Evolutionary conservation across 2,113 vertebrate species (phyloP).

Genomic region (Triplophysa siluroides): DNA sequence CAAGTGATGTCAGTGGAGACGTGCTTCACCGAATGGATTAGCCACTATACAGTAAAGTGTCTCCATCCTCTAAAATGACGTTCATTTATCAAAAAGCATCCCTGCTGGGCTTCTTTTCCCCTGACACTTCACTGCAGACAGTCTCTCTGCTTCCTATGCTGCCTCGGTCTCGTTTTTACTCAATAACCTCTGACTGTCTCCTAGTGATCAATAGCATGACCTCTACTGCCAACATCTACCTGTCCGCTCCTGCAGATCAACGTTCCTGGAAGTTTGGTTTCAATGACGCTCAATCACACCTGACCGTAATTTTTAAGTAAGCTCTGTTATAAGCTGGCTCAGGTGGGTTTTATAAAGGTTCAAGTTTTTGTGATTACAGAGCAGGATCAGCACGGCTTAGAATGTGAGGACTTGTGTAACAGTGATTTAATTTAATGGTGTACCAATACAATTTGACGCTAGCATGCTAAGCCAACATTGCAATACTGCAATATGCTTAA

Average conservation of each 20-base stretch:
- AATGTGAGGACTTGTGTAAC: too few species aligned
- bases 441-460: too few species aligned
- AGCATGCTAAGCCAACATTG: too few species aligned
- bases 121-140: conserved; percentile 15
- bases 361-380: too few species aligned
- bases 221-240: conserved; percentile 24
- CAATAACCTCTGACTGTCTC: neutral
- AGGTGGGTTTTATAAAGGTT: too few species aligned
- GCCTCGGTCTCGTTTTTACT: conserved; percentile 11
- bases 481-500: too few species aligned
- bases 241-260: too few species aligned
- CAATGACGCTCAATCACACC: too few species aligned
- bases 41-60: conserved; percentile 8
- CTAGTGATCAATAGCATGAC: conserved; percentile 33
- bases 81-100: conserved; percentile 33
- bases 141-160: conserved; percentile 21
- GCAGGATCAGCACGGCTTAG: too few species aligned
- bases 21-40: neutral
- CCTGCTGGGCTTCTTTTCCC: conserved; percentile 24
- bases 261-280: neutral
- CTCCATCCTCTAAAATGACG: conserved; percentile 3
- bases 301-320: too few species aligned
- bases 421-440: too few species aligned
- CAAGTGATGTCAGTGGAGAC: conserved; percentile 12
- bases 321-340: too few species aligned